Percentiles rank a stretch among this genome's conserved stretches.
Conservation (phyloP, 2,888 invertebrate species). For the Pedicia rivosa region DNA sequence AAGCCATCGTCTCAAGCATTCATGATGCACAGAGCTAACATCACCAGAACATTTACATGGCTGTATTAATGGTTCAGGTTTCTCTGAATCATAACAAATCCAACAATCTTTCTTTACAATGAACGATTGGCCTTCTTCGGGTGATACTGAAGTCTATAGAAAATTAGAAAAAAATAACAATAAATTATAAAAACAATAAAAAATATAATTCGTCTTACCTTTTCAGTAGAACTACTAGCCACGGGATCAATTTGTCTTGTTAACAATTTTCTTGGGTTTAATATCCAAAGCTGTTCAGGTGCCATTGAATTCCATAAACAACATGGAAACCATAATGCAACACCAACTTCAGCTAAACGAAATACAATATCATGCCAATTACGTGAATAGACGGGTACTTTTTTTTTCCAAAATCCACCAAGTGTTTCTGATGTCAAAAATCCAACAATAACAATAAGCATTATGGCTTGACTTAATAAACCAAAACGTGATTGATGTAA, state of each 20-base stretch:
- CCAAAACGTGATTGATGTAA: slow-evolving; percentile 82
- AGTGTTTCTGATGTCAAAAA: slow-evolving; percentile 83
- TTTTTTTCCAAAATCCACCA: slow-evolving; percentile 86
- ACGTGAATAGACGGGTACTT: slow-evolving; percentile 75
- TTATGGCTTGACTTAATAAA: slow-evolving; percentile 74
- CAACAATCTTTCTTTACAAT: slow-evolving; percentile 63
- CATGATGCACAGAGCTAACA: slow-evolving; percentile 83
- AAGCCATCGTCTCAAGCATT: slow-evolving; percentile 78
- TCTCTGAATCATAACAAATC: slow-evolving; percentile 81
- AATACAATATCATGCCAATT: slow-evolving; percentile 89
- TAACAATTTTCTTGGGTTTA: slow-evolving; percentile 78
- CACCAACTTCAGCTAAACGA: slow-evolving; percentile 80
- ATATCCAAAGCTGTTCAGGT: slow-evolving; percentile 83
- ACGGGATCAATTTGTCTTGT: slow-evolving; percentile 44
- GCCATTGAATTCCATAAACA: slow-evolving; percentile 93
- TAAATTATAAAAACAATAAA: no score
- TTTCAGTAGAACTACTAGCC: slow-evolving; percentile 27
- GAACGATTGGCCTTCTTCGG: slow-evolving; percentile 37
- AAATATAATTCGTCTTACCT: no score
- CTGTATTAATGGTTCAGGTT: slow-evolving; percentile 68
- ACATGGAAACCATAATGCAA: slow-evolving; percentile 89
- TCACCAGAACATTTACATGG: slow-evolving; percentile 86
- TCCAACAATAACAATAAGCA: slow-evolving; percentile 76
- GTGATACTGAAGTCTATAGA: slow-evolving; percentile 17
- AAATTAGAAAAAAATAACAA: no score